Evolutionary conservation across 2,113 vertebrate species (phyloP), one percentile per base, ranked within the genome.

Genomic region (Indicator maculatus): DNA sequence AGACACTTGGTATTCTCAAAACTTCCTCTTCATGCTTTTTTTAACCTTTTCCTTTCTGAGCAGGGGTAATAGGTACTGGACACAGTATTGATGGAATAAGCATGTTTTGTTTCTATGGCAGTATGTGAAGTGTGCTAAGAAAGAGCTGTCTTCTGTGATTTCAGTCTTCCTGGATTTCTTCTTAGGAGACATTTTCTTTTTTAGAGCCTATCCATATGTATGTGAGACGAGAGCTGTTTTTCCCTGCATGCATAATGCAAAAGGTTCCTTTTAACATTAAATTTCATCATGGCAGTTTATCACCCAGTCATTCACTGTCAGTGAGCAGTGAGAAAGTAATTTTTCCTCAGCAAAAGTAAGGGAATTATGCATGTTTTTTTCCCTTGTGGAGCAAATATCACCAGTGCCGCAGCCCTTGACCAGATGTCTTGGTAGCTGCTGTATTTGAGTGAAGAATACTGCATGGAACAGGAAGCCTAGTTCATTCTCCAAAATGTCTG

Each of bases 351-450:
- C 17, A 91, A 69, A 90, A 24, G 61, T 95, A 83, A 88, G 65
- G 27, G 39, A 86, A 94, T 90, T 91, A 72, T 72, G 65, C 39
- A 78, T 58, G 63, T 9, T 8, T 91, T 91, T 94, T 86, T 80
- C 18, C 14, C 88, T 88, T 86, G 28, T 61, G 61, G 36, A 70
- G 20, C 59, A 83, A 88, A n/a, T 55, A 78, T 61, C 59, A 88
- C 39, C 44, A 74, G 12, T 65, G 27, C 66, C 93, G 38, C 95
- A 95, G 87, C 56, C 69, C 55, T 93, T 95, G 79, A 89, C 91
- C 93, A 95, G 82, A 96, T 96, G 93, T 90, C 83, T 86, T 88
- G 38, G 60, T 95, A 90, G 53, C 41, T 89, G 71, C 59, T 81
- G 30, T 64, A 87, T 71, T 69, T 87, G 59, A 88, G 58, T 33